Base-by-base conservation (phyloP, 2,797 vertebrate genomes). In the Myotis planiceps region DNA sequence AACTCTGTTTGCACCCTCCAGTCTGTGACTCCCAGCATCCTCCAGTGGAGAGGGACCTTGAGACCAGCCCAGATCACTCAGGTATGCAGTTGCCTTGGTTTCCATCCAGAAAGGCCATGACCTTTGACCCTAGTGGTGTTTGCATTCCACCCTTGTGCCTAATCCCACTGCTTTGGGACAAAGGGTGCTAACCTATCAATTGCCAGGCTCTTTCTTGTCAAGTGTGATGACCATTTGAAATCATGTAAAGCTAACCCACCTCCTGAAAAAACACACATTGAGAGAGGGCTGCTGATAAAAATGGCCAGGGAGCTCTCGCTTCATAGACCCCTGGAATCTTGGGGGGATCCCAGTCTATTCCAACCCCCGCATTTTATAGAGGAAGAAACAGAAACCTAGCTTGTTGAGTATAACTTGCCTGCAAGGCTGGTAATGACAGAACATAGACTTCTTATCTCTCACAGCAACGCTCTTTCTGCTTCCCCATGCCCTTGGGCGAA, bases 131-230 rank as follows among this genome's bases (percentile, higher is more conserved):
- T 76, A 13, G 3, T 18, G 34, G 81, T 92, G 49, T 89, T 84
- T 92, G 71, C 51, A 60, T 94, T 71, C 45, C 69, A 19, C 14
- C 55, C 45, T 34, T 72, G 39, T 58, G 21, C 51, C 79, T 92
- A 68, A 95, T 75, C 71, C 66, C 74, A 39, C n/a, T 60, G 55
- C 58, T 95, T 69, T 47, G 47, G 71, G 86, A 92, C 88, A 78
- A 88, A 90, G 13, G n/a, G 27, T 32, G 8, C 58, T 78, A 83
- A 68, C 37, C 49, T 92, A 39, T 83, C 80, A 91, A 95, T 80
- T 63, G 19, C 37, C 39, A 53, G 16, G 21, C 23, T 83, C 58
- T 89, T 91, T 85, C 83, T 93, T 76, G 74, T 39, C 72, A 96
- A 89, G 76, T 80, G 18, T 21, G 12, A 15, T 13, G 69, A 85